These are phyloP conservation scores for Petromus typicus DNA, from an alignment of 2,113 vertebrate genomes.

Conservation along the genomic window DNA sequence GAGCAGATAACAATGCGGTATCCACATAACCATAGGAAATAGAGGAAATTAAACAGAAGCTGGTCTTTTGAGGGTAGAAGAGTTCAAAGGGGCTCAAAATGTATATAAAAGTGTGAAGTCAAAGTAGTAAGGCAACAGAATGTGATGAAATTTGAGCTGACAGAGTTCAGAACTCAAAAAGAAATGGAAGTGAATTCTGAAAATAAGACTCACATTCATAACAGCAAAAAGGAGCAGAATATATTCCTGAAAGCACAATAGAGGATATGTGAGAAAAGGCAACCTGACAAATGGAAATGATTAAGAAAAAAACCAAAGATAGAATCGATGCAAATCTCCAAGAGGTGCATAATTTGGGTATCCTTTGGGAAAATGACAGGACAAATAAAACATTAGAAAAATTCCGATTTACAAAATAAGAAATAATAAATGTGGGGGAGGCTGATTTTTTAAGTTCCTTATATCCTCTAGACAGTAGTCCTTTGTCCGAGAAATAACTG, in stretches of 20 bases:
- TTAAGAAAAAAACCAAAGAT: not conserved
- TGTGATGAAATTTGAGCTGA: conserved; percentile 13
- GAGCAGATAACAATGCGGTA: not conserved
- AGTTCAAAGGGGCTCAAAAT: not conserved
- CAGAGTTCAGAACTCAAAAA: not conserved
- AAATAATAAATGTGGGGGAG: not conserved
- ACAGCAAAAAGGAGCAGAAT: not conserved
- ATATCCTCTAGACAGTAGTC: no score
- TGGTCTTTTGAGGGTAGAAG: not conserved
- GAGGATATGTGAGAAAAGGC: not conserved
- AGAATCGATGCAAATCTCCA: not conserved
- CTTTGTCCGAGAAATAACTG: no score
- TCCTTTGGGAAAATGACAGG: not conserved
- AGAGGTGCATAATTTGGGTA: rapidly evolving
- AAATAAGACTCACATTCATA: not conserved
- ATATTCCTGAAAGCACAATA: not conserved
- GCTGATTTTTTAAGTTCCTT: no score
- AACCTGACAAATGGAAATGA: not conserved
- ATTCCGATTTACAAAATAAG: not conserved
- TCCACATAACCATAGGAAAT: not conserved
- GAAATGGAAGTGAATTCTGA: not conserved
- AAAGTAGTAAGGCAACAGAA: conserved; percentile 16
- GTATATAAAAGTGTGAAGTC: not conserved
- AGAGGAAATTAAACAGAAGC: conserved; percentile 45
- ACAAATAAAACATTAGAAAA: not conserved